Conservation (phyloP, 92 coral and sea anemone genomes). For the Hydrozoanthus gracilis region DNA sequence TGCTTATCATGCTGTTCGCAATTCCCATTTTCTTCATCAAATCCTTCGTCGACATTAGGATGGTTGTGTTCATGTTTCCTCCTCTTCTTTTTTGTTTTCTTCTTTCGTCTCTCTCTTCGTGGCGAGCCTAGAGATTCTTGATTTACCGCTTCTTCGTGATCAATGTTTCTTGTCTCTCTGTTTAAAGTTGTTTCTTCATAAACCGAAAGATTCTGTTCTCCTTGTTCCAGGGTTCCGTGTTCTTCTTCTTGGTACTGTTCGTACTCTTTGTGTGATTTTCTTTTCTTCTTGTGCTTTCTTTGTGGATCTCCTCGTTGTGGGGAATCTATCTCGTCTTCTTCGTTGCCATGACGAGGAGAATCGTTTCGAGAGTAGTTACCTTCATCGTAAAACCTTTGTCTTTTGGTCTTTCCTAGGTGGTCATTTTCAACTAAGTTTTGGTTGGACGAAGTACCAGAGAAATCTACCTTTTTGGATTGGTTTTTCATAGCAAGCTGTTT, state of each 20-base stretch:
- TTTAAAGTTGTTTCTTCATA: neutral
- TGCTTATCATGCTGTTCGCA: neutral
- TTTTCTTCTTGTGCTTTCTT: conserved; percentile 36
- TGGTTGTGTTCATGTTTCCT: neutral
- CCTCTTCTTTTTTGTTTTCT: conserved; percentile 26
- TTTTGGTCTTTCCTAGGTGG: neutral
- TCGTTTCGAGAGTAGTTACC: neutral
- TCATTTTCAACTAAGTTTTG: neutral
- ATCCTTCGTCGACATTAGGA: conserved; percentile 3
- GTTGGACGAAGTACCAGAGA: neutral
- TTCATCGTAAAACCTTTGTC: neutral
- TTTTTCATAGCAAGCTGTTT: conserved; percentile 31
- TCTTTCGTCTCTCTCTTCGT: neutral
- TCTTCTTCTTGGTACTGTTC: conserved; percentile 29
- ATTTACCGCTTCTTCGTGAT: neutral
- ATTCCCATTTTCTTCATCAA: conserved; percentile 33
- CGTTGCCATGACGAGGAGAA: neutral
- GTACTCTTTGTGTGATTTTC: conserved; percentile 9
- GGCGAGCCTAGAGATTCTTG: neutral
- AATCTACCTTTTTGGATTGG: conserved; percentile 32
- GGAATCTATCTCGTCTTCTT: neutral
- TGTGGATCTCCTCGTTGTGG: neutral
- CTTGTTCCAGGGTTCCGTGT: neutral
- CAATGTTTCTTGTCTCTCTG: neutral
- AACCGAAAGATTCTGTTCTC: neutral